Evolutionary conservation across 30 jellyfish, hydroid and myxozoan genomes (phyloP), one percentile per base, ranked within the genome.

Genomic region (Euphysa ruthae): DNA sequence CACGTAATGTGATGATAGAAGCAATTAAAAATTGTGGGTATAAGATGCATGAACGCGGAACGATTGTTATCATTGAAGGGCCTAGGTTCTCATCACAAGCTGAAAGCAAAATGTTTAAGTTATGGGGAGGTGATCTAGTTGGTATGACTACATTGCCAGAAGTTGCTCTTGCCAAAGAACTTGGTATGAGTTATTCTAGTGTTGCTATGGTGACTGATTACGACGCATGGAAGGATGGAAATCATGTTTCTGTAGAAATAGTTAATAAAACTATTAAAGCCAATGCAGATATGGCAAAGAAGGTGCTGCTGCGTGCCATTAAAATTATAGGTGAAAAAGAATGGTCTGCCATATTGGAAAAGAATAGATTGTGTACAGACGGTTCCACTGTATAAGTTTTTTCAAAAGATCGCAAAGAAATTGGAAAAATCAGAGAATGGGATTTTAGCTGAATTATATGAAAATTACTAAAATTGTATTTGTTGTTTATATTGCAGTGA

Each of bases 81-180:
- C 99, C 99, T 0, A 80, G 99, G 12, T 91, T 91, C 61, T 91
- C 99, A 1, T 62, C 99, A 10, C 73, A 61, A 42, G 90, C 95
- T 0, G 99, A 91, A 61, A 91, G 99, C 64, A 71, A 63, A 49
- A 77, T 71, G 68, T 91, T 84, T 78, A 88, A 70, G 58, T 61
- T 84, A 18, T 78, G 93, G 56, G 94, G 83, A 6, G 94, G 81
- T 54, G 86, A 91, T 56, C 63, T 91, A 4, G 85, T 91, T n/a
- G 92, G 92, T 10, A 91, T 91, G 99, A 91, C 99, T 5, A 63
- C 86, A 20, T 65, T 86, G 23, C 99, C 99, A 7, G 99, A 91
- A 49, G 94, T 63, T n/a, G 55, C 74, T 35, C 81, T 91, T 6
- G 99, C 99, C 35, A 71, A 64, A 56, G 99, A 91, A 58, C 93